A percentile compares a stretch with the other conserved stretches of the same genome.
phyloP scores from a whole-genome alignment of 2,888 invertebrate genomes.

The Amitus sp. region DNA sequence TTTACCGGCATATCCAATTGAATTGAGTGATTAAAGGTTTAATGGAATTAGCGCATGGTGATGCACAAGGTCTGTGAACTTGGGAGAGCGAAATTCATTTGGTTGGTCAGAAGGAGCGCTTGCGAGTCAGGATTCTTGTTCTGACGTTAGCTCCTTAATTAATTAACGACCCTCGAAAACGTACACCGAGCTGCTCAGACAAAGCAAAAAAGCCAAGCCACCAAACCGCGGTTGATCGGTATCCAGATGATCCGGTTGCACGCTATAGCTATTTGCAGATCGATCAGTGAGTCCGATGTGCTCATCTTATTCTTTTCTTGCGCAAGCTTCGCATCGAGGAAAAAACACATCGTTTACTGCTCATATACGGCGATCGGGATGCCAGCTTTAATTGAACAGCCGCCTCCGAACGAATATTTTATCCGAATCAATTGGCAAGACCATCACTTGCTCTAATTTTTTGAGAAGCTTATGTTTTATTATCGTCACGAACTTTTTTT shows the following conservation, averaged over 20 bases:
- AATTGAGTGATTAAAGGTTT: constrained; percentile 64
- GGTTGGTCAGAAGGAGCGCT: too few relatives aligned
- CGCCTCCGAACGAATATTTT: constrained; percentile 12
- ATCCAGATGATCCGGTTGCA: constrained; percentile 48
- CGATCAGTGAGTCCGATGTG: constrained; percentile 16
- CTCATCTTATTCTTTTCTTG: constrained; percentile 15
- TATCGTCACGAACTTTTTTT: neutral
- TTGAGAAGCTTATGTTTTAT: neutral
- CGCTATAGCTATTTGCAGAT: constrained; percentile 47
- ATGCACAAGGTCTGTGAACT: constrained; percentile 8
- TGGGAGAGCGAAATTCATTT: constrained; percentile 20
- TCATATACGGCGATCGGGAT: constrained; percentile 29
- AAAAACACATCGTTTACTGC: constrained; percentile 11
- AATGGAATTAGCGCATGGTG: constrained; percentile 59
- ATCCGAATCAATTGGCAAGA: constrained; percentile 18
- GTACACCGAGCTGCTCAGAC: constrained; percentile 28
- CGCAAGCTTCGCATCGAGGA: constrained; percentile 14
- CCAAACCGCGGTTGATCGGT: constrained; percentile 42
- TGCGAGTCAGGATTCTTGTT: constrained; percentile 39
- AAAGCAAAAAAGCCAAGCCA: constrained; percentile 18
- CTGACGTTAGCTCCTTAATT: constrained; percentile 55
- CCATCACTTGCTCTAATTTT: constrained; percentile 11
- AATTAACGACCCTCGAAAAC: constrained; percentile 53
- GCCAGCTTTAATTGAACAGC: constrained; percentile 33
- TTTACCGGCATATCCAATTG: constrained; percentile 58